Conservation (phyloP, 2,797 vertebrate genomes). For the Caiman crocodilus region DNA sequence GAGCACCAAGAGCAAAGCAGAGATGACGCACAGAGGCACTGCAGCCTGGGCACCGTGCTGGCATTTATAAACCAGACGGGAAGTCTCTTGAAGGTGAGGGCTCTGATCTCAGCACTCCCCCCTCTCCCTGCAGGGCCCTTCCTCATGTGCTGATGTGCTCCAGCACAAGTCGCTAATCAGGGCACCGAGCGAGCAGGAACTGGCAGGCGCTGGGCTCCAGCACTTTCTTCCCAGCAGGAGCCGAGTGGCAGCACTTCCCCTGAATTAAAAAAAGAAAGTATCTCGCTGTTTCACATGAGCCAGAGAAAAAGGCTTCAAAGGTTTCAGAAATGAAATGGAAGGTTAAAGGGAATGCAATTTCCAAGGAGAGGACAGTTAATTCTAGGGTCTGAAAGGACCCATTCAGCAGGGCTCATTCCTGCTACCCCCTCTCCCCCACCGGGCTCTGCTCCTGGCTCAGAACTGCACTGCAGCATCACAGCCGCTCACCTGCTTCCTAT, state of each 20-base stretch:
- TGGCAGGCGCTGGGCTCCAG: not conserved
- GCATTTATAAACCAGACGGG: not conserved
- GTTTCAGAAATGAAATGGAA: not conserved
- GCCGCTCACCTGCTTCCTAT: rapidly evolving
- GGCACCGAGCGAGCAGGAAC: constrained; percentile 3
- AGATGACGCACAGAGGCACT: not conserved
- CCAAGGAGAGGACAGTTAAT: not conserved
- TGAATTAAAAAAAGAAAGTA: not conserved
- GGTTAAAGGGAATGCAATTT: not conserved
- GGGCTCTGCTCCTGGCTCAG: not conserved
- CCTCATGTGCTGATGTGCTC: not conserved
- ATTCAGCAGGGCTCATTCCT: not conserved
- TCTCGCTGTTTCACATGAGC: not conserved
- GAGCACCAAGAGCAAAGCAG: not conserved
- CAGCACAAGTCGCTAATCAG: constrained; percentile 48
- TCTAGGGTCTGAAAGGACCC: not conserved
- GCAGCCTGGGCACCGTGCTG: not conserved
- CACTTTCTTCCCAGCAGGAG: constrained; percentile 60
- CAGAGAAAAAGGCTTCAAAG: constrained; percentile 5
- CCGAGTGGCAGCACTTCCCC: constrained; percentile 9
- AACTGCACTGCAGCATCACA: not conserved
- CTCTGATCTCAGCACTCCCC: not conserved
- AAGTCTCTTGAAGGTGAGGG: not conserved
- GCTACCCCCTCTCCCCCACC: rapidly evolving
- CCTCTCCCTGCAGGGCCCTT: not conserved